Evolutionary conservation across 1,140 invertebrate species (phyloP).

Genomic region (Chironomus striatipennis): DNA sequence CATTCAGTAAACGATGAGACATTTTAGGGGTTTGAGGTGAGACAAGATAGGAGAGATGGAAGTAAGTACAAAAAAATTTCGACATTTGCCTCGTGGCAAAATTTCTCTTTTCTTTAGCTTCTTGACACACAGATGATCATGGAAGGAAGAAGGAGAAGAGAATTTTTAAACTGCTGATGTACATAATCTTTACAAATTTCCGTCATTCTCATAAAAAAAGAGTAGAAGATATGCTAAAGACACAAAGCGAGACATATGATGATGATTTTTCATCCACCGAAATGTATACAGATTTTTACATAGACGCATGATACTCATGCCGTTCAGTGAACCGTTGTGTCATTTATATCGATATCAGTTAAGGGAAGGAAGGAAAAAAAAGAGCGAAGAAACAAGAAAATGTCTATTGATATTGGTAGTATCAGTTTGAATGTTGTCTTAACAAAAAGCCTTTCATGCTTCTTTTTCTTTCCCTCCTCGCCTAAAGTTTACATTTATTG

Average conservation of each 20-base stretch:
- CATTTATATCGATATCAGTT: background rate
- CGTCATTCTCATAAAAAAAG: too few species aligned
- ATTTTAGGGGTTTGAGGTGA: too few species aligned
- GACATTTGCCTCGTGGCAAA: background rate
- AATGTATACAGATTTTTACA: too few species aligned
- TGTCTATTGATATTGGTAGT: too few species aligned
- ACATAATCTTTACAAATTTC: too few species aligned
- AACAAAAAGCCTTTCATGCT: background rate
- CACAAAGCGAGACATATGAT: background rate
- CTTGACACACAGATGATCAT: background rate
- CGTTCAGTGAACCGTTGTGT: conserved; percentile 18
- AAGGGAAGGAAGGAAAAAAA: background rate
- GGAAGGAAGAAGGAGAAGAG: background rate
- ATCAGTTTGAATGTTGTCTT: background rate
- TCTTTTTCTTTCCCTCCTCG: background rate
- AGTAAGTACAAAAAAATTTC: background rate
- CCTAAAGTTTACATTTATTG: background rate
- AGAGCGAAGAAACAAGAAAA: too few species aligned
- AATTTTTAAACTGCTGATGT: background rate
- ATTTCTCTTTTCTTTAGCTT: conserved; percentile 13
- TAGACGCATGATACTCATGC: background rate
- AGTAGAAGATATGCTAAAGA: too few species aligned
- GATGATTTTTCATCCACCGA: background rate
- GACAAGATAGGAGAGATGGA: too few species aligned
- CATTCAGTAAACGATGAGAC: too few species aligned